Evolutionary conservation across 2,888 invertebrate species (phyloP).

Genomic region (Ectobius pallidus): DNA sequence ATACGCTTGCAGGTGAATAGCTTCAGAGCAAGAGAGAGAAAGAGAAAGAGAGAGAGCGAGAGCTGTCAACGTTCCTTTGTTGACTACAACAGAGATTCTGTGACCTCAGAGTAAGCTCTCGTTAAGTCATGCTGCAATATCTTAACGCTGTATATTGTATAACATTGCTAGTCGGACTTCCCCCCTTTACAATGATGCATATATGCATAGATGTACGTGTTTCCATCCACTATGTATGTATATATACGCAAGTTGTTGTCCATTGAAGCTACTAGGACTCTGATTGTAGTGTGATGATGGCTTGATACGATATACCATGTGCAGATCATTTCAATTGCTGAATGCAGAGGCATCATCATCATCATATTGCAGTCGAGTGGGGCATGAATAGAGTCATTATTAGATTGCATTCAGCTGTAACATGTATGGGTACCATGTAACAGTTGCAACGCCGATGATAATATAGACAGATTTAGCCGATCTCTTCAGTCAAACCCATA

Average conservation of each 20-base stretch:
- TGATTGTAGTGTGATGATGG: constrained; percentile 14
- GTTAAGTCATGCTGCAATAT: too few species aligned
- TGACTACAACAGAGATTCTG: too few species aligned
- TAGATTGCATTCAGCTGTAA: constrained; percentile 24
- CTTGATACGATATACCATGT: constrained; percentile 1
- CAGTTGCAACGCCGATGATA: constrained; percentile 22
- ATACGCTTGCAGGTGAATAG: too few species aligned
- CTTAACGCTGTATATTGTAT: too few species aligned
- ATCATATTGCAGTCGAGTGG: constrained; percentile 24
- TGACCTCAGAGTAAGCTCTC: too few species aligned
- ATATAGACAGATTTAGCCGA: constrained; percentile 19
- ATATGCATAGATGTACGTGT: constrained; percentile 15
- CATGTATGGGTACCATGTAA: constrained; percentile 21
- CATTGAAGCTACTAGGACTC: background rate
- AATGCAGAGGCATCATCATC: too few species aligned
- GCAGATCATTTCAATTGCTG: constrained; percentile 30
- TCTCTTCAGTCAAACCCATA: constrained; percentile 15
- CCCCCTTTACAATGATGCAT: background rate
- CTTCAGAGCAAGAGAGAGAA: too few species aligned
- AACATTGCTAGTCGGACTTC: too few species aligned
- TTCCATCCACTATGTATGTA: background rate
- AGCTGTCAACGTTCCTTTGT: too few species aligned
- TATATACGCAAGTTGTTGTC: too few species aligned
- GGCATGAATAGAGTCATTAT: constrained; percentile 28
- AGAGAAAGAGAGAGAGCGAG: too few species aligned